Evolutionary conservation across 2,113 vertebrate genomes (phyloP).

Genomic region (Cololabis saira): DNA sequence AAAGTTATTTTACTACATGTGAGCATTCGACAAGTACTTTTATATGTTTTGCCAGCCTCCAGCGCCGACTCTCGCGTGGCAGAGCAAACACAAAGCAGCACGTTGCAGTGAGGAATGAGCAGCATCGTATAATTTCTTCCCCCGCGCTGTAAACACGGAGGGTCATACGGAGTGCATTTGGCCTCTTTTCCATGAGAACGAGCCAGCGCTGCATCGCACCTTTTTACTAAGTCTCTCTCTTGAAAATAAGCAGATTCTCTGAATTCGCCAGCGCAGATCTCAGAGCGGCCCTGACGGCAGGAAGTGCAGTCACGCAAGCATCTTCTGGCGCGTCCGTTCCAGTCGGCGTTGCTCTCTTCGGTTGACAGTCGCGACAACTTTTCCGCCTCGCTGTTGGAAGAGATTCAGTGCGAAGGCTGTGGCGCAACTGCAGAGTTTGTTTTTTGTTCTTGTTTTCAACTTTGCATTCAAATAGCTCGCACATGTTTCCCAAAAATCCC

Average conservation of each 20-base stretch:
- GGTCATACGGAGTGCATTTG: constrained; percentile 38
- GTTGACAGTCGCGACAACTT: background rate
- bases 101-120: too few relatives aligned
- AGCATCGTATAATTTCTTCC: background rate
- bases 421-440: too few relatives aligned
- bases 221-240: too few relatives aligned
- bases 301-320: constrained; percentile 10
- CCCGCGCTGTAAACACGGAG: constrained; percentile 34
- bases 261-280: constrained; percentile 26
- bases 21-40: too few relatives aligned
- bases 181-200: constrained; percentile 41
- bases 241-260: too few relatives aligned
- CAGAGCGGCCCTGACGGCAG: constrained; percentile 1
- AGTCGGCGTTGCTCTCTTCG: too few relatives aligned
- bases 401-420: background rate
- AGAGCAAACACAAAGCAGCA: too few relatives aligned
- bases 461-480: constrained; percentile 22
- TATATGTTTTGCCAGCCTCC: too few relatives aligned
- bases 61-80: too few relatives aligned
- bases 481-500: constrained; percentile 35
- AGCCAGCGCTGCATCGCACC: background rate
- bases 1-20: too few relatives aligned
- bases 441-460: background rate
- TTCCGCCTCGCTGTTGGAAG: constrained; percentile 21
- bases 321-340: background rate